Conservation (phyloP, 2,797 vertebrate genomes). For the Propithecus perrieri region DNA sequence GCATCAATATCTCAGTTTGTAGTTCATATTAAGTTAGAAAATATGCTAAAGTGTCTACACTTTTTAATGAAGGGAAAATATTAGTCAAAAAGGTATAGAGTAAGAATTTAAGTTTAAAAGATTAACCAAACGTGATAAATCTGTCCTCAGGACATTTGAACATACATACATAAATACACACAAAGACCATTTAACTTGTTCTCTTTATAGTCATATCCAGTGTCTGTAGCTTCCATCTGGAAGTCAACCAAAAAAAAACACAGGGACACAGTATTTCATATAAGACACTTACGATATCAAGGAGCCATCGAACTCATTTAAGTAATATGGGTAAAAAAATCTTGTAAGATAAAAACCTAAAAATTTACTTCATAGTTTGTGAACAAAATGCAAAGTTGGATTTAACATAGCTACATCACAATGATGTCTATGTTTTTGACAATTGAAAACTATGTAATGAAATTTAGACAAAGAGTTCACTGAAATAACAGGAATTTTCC, state of each 20-base stretch:
- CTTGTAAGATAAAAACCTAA: constrained; percentile 26
- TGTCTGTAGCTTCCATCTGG: neutral
- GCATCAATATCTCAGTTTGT: neutral
- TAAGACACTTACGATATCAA: neutral
- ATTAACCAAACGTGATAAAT: neutral
- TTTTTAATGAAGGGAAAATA: constrained; percentile 11
- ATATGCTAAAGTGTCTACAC: neutral
- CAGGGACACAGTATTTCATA: neutral
- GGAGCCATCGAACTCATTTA: neutral
- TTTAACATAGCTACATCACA: neutral
- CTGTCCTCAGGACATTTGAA: neutral
- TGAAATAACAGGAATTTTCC: neutral
- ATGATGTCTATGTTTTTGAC: neutral
- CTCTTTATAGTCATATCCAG: neutral
- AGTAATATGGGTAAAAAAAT: neutral
- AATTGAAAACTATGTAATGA: neutral
- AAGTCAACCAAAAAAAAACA: constrained; percentile 35
- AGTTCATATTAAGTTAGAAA: neutral
- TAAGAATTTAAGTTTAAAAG: neutral
- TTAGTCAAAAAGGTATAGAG: neutral
- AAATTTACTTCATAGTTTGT: neutral
- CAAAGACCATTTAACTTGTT: neutral
- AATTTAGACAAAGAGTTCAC: constrained; percentile 7
- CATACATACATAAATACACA: neutral
- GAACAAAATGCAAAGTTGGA: neutral